Percentiles rank a stretch among this genome's conserved stretches.
Evolutionary conservation across 2,888 invertebrate species (phyloP).

Genomic region (Tetropium fuscum): DNA sequence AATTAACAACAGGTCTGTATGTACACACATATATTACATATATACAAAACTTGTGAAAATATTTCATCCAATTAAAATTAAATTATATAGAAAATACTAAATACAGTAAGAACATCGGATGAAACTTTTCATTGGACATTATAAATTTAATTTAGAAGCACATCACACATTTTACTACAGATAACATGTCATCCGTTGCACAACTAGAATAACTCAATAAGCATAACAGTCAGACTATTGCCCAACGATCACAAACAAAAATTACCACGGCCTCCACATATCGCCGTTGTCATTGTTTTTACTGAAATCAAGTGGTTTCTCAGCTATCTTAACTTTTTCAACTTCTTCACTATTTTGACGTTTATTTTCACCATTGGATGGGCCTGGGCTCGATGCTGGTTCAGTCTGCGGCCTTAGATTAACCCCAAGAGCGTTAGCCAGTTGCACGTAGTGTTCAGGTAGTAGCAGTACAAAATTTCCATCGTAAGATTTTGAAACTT

Average conservation of each 20-base stretch:
- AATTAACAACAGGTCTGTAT: conserved; percentile 16
- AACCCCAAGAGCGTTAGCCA: conserved; percentile 68
- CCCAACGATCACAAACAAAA: conserved; percentile 14
- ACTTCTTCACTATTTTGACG: conserved; percentile 35
- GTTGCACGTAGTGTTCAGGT: conserved; percentile 73
- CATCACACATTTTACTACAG: conserved; percentile 21
- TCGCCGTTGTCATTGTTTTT: conserved; percentile 61
- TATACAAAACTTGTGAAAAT: conserved; percentile 12
- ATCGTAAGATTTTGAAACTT: conserved; percentile 70
- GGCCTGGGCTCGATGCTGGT: conserved; percentile 44
- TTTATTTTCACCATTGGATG: conserved; percentile 41
- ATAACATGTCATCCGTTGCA: conserved; percentile 14
- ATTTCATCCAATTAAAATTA: conserved; percentile 7
- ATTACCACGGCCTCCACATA: conserved; percentile 70
- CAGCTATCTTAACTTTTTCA: conserved; percentile 54
- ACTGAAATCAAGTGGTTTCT: conserved; percentile 68
- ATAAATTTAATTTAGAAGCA: conserved; percentile 20
- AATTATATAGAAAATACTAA: conserved; percentile 10
- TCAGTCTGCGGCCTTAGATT: conserved; percentile 60
- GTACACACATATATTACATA: conserved; percentile 21
- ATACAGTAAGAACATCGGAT: conserved; percentile 5
- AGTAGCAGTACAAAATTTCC: conserved; percentile 73
- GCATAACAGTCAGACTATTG: conserved; percentile 24
- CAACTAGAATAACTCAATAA: conserved; percentile 6
- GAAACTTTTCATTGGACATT: conserved; percentile 7